Evolutionary conservation across 2,113 vertebrate genomes (phyloP).

Genomic region (Myrmophylax atrothorax): DNA sequence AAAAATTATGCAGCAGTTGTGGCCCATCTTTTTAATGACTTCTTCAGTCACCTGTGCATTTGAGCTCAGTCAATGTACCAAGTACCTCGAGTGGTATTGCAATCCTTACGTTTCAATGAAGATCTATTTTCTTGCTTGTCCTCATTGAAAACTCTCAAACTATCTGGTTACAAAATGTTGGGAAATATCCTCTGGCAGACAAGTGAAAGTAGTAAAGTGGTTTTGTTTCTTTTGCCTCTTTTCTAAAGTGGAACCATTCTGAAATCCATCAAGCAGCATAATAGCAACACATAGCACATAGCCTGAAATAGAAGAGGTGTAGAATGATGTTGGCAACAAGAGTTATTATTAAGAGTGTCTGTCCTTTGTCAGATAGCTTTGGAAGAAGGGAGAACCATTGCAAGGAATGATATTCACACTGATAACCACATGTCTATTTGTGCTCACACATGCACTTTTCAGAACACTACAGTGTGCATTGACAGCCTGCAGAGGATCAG

Average conservation of each 20-base stretch:
- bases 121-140: slow-evolving; percentile 1
- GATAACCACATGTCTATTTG: neutral
- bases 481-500: neutral
- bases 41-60: neutral
- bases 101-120: neutral
- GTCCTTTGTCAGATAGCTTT: slow-evolving; percentile 3
- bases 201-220: slow-evolving; percentile 11
- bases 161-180: neutral
- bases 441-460: neutral
- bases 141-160: slow-evolving; percentile 7
- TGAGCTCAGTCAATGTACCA: neutral
- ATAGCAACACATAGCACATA: neutral
- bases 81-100: neutral
- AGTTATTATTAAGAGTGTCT: neutral
- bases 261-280: neutral
- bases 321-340: slow-evolving; percentile 13
- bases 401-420: neutral
- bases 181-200: slow-evolving; percentile 11
- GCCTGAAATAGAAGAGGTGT: slow-evolving; percentile 2
- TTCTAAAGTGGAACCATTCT: neutral
- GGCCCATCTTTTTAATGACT: neutral
- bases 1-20: neutral
- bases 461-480: neutral
- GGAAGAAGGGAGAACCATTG: neutral
- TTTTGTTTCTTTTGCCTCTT: slow-evolving; percentile 16